Base-by-base conservation (phyloP, 2,797 vertebrate genomes). In the Halcyon leucocephala region DNA sequence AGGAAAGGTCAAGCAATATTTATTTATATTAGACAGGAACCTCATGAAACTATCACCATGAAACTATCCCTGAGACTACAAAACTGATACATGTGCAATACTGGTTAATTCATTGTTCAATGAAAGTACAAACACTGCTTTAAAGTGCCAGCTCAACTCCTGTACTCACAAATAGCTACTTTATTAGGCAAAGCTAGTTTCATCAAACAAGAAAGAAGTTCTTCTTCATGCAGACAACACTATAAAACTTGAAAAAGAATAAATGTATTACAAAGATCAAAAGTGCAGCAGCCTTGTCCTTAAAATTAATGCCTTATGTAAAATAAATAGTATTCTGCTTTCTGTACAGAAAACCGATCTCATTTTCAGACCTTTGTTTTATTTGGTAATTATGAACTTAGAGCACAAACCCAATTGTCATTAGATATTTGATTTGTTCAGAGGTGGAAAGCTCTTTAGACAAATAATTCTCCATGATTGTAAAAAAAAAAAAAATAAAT, bases 1-100 rank as follows among this genome's bases (percentile, higher is more conserved):
- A 82, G 64, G 67, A 93, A 94, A 93, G 67, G 78, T 92, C 93
- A 96, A 96, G 54, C 20, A 70, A 74, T 90, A 93, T 93, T 95
- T 93, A 92, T 55, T 91, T 95, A 61, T 60, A 80, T 76, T 89
- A 85, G 84, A 91, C 72, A 92, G 37, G 60, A 87, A 81, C 31
- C 57, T 94, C 86, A 93, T 89, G 60, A 93, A 94, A 84, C 62
- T 82, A 79, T 76, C 29, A 82, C 58, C 7, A 2, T 90, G 64
- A 92, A 94, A 86, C 51, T 86, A 24, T 39, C 48, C 19, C 28
- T 18, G 29, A 74, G 67, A 60, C 42, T 67, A 48, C 81, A 92
- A 73, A 97, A 84, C 44, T 65, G 67, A 94, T 64, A 86, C 64
- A 71, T 64, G n/a, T 73, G 48, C 52, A 85, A 12, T 57, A 20